Evolutionary conservation across 2,888 invertebrate species (phyloP).

Genomic region (Sinohyriopsis cumingii): DNA sequence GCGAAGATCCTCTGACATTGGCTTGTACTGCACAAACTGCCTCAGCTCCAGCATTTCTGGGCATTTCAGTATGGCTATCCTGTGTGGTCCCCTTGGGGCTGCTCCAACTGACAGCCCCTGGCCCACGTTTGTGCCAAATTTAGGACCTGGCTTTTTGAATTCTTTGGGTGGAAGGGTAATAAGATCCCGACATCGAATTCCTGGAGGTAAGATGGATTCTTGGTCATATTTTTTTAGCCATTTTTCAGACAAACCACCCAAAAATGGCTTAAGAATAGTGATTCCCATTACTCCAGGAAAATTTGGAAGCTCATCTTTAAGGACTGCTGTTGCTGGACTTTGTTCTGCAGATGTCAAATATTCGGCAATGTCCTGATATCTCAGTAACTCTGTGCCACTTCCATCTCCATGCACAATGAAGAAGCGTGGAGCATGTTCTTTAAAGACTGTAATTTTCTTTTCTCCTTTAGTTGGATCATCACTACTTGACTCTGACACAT

Average conservation of each 20-base stretch:
- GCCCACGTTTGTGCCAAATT: constrained; percentile 67
- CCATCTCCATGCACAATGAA: constrained; percentile 69
- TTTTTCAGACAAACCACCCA: constrained; percentile 58
- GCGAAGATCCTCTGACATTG: constrained; percentile 57
- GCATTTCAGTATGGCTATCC: constrained; percentile 64
- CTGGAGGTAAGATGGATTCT: constrained; percentile 68
- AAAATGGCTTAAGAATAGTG: constrained; percentile 65
- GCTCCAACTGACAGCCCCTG: constrained; percentile 65
- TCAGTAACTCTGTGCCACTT: constrained; percentile 67
- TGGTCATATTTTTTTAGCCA: constrained; percentile 69
- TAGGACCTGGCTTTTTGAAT: constrained; percentile 63
- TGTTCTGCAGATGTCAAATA: constrained; percentile 66
- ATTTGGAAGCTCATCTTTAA: constrained; percentile 68
- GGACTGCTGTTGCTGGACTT: constrained; percentile 66
- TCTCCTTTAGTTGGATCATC: constrained; percentile 38
- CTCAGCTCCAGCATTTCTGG: constrained; percentile 64
- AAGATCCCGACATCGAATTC: constrained; percentile 66
- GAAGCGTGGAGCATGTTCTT: constrained; percentile 68
- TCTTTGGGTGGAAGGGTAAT: constrained; percentile 66
- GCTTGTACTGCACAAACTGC: constrained; percentile 68
- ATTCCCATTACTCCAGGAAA: constrained; percentile 68
- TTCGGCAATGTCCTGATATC: constrained; percentile 68
- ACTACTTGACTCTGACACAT: constrained; percentile 47
- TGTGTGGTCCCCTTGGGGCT: constrained; percentile 42
- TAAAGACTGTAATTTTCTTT: constrained; percentile 51